A percentile compares a stretch with the other conserved stretches of the same genome.
phyloP scores from a whole-genome alignment of 2,113 vertebrate genomes.

The Morone chrysops region DNA sequence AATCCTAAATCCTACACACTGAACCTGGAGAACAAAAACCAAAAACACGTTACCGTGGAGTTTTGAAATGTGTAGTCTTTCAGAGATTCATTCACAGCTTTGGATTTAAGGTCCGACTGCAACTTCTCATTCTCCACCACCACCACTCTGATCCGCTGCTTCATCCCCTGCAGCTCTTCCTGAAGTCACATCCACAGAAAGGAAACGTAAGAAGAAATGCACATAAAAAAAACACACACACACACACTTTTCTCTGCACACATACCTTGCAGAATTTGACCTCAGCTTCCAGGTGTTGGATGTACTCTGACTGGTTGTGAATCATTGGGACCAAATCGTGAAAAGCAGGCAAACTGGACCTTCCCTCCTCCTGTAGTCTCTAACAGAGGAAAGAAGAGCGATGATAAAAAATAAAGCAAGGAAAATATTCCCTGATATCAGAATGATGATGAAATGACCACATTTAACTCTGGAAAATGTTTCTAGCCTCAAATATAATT shows the following conservation, averaged over 20 bases:
- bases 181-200: conserved; percentile 60
- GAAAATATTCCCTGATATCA: background rate
- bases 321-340: conserved; percentile 90
- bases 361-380: conserved; percentile 74
- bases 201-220: background rate
- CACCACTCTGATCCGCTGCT: conserved; percentile 86
- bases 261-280: conserved; percentile 94
- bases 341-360: conserved; percentile 70
- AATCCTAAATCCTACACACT: too few relatives aligned
- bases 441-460: background rate
- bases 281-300: conserved; percentile 95
- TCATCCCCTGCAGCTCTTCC: conserved; percentile 92
- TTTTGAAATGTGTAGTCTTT: conserved; percentile 85
- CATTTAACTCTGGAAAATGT: background rate
- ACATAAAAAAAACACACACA: conserved; percentile 2
- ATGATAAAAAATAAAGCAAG: background rate
- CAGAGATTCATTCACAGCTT: conserved; percentile 79
- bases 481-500: background rate
- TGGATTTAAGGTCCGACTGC: conserved; percentile 84
- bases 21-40: too few relatives aligned
- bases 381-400: conserved; percentile 60
- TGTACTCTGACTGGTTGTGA: conserved; percentile 93
- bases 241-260: background rate
- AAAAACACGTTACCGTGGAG: conserved; percentile 74
- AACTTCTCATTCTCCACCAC: conserved; percentile 92